These are phyloP conservation scores for Catonia carolina DNA, from an alignment of 2,888 invertebrate genomes.

Conservation along the genomic window DNA sequence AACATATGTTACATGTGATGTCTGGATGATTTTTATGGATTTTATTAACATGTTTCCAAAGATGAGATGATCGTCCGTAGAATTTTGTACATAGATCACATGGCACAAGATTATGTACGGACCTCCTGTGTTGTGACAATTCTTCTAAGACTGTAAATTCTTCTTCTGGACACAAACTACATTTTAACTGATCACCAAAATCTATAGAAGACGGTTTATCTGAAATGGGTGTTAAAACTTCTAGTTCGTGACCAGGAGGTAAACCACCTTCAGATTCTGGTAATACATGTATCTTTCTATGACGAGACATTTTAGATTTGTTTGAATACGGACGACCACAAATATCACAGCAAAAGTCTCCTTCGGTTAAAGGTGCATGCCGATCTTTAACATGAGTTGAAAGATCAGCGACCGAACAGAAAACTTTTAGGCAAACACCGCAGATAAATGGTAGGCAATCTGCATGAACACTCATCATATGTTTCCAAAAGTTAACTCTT, in stretches of 20 bases:
- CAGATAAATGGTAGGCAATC: constrained; percentile 46
- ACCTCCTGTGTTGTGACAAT: constrained; percentile 48
- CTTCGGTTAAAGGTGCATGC: constrained; percentile 46
- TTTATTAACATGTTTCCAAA: constrained; percentile 56
- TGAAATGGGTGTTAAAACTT: neutral
- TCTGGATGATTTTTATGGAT: constrained; percentile 53
- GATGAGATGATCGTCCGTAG: constrained; percentile 53
- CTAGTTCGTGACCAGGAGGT: constrained; percentile 14
- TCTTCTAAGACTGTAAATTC: constrained; percentile 46
- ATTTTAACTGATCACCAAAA: constrained; percentile 30
- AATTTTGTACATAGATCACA: constrained; percentile 55
- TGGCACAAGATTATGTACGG: constrained; percentile 50
- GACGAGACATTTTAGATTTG: constrained; percentile 47
- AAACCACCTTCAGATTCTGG: constrained; percentile 22
- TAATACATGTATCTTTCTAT: constrained; percentile 43
- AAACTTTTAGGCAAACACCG: constrained; percentile 47
- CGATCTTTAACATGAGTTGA: constrained; percentile 43
- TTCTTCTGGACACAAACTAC: constrained; percentile 34
- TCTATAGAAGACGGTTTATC: neutral
- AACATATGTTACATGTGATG: constrained; percentile 52
- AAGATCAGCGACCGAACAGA: constrained; percentile 43
- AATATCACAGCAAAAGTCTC: constrained; percentile 47
- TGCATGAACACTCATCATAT: constrained; percentile 48
- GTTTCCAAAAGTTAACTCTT: constrained; percentile 48
- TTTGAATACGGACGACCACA: constrained; percentile 48